A percentile compares a stretch with the other conserved stretches of the same genome.
These are phyloP conservation scores for Melanostoma mellinum DNA, from an alignment of 2,888 invertebrate genomes.

Conservation along the genomic window DNA sequence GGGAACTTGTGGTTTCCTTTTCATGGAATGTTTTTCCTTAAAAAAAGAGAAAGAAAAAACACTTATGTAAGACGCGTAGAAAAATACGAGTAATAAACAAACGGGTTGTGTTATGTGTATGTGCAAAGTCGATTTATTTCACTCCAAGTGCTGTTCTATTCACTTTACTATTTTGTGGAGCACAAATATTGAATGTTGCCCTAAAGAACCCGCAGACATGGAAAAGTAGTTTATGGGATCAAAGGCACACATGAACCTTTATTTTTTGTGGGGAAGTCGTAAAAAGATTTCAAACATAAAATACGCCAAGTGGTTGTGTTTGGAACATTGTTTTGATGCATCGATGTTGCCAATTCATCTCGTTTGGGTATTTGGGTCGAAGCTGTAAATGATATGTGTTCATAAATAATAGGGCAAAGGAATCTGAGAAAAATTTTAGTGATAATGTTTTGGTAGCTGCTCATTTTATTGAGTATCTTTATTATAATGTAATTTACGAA, in stretches of 20 bases:
- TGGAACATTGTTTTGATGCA: too few species aligned
- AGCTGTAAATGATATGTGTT: too few species aligned
- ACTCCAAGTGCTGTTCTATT: constrained; percentile 12
- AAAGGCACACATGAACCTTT: constrained; percentile 33
- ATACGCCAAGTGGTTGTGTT: too few species aligned
- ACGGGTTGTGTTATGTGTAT: constrained; percentile 19
- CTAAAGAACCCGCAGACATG: constrained; percentile 12
- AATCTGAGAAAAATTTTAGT: too few species aligned
- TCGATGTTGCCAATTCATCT: too few species aligned
- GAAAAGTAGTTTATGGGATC: constrained; percentile 48
- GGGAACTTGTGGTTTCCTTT: neutral
- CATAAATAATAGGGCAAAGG: too few species aligned
- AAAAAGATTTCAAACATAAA: too few species aligned
- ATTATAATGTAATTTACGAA: too few species aligned
- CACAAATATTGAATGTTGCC: constrained; percentile 44
- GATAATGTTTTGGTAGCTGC: too few species aligned
- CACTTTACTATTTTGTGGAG: constrained; percentile 34
- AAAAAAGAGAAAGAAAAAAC: too few species aligned
- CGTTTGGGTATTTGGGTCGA: too few species aligned
- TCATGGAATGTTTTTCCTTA: neutral
- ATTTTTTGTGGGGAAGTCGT: neutral
- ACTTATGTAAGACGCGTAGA: constrained; percentile 9
- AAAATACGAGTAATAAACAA: constrained; percentile 44
- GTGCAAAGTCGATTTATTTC: constrained; percentile 47
- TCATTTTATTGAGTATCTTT: too few species aligned